A percentile compares a stretch with the other conserved stretches of the same genome.
Conservation (phyloP, 2,888 invertebrate species). For the Melanostoma scalare region DNA sequence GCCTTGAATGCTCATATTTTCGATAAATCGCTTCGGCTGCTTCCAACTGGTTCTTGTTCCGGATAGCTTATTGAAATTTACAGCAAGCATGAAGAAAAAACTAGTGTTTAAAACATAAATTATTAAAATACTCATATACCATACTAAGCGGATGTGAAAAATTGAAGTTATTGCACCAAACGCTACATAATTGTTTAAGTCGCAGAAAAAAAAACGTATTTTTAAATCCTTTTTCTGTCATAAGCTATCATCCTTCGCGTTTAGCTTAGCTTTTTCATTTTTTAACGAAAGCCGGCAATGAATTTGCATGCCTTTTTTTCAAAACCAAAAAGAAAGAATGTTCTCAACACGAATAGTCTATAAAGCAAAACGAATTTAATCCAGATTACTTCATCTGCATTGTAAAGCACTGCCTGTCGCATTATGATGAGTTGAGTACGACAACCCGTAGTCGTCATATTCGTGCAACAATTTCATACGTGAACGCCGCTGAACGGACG, state of each 20-base stretch:
- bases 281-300: background rate
- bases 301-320: slow-evolving; percentile 52
- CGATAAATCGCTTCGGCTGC: too few species aligned
- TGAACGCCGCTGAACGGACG: slow-evolving; percentile 16
- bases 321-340: slow-evolving; percentile 14
- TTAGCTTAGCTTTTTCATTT: slow-evolving; percentile 1
- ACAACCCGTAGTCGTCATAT: background rate
- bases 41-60: too few species aligned
- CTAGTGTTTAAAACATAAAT: too few species aligned
- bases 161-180: too few species aligned
- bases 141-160: background rate
- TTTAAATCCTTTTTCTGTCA: slow-evolving; percentile 1
- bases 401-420: slow-evolving; percentile 57
- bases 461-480: slow-evolving; percentile 56
- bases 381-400: slow-evolving; percentile 70
- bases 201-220: background rate
- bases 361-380: slow-evolving; percentile 39
- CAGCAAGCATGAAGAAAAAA: too few species aligned
- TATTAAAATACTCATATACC: too few species aligned
- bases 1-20: too few species aligned
- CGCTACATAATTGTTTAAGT: too few species aligned
- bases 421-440: slow-evolving; percentile 44
- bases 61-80: too few species aligned
- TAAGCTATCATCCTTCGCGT: background rate
- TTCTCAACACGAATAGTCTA: slow-evolving; percentile 22